phyloP scores from a whole-genome alignment of 2,888 invertebrate species.

The Atrina japonica region DNA sequence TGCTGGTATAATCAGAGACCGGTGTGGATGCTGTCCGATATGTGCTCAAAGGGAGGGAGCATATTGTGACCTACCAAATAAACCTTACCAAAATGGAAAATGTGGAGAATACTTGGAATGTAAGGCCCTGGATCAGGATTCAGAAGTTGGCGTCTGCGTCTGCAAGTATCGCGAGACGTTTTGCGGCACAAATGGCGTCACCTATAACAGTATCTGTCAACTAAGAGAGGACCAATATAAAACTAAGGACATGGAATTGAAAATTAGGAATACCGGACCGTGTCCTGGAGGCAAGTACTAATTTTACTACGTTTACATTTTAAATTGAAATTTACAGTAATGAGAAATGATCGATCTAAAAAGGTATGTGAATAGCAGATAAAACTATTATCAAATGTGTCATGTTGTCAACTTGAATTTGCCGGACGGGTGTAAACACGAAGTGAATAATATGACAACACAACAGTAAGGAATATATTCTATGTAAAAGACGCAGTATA shows the following conservation, averaged over 20 bases:
- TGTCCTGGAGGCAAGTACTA: slow-evolving; percentile 4
- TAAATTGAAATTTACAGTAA: no score
- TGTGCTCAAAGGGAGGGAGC: slow-evolving; percentile 21
- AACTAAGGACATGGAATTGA: slow-evolving; percentile 8
- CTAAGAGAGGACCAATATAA: slow-evolving; percentile 18
- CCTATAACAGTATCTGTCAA: slow-evolving; percentile 25
- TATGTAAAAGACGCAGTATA: no score
- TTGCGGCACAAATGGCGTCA: slow-evolving; percentile 27
- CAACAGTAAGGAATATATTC: no score
- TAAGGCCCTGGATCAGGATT: background rate
- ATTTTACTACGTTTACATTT: background rate
- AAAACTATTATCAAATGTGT: no score
- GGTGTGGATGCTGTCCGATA: slow-evolving; percentile 26
- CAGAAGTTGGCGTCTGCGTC: slow-evolving; percentile 10
- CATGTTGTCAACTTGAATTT: no score
- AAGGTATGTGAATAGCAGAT: no score
- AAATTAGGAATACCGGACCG: slow-evolving; percentile 13
- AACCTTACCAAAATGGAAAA: background rate
- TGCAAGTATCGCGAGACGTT: slow-evolving; percentile 22
- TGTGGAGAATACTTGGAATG: slow-evolving; percentile 31
- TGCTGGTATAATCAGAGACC: slow-evolving; percentile 21
- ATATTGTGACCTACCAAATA: slow-evolving; percentile 18
- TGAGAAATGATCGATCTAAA: no score
- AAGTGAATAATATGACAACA: no score
- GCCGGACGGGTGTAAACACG: no score